These are phyloP conservation scores for Alexandromys fortis DNA, from an alignment of 2,113 vertebrate species.

Conservation along the genomic window DNA sequence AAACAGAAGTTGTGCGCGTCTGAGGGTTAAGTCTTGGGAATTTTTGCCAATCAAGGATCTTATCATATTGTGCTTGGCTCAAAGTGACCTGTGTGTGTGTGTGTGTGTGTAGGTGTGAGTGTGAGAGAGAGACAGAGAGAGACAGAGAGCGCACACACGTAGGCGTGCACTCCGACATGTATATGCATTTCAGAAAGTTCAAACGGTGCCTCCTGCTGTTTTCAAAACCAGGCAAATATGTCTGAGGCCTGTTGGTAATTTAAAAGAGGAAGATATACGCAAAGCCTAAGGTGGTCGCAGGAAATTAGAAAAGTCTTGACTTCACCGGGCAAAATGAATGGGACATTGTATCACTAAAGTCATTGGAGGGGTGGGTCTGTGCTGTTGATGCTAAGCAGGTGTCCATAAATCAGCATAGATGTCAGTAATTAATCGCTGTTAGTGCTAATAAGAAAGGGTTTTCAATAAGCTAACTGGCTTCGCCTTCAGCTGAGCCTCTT, in stretches of 20 bases:
- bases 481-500: slow-evolving; percentile 48
- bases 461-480: slow-evolving; percentile 68
- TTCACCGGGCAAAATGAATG: slow-evolving; percentile 83
- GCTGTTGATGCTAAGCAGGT: slow-evolving; percentile 85
- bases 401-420: slow-evolving; percentile 84
- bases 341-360: slow-evolving; percentile 80
- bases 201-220: slow-evolving; percentile 86
- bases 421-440: slow-evolving; percentile 80
- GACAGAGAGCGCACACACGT: no score
- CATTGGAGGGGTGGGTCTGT: slow-evolving; percentile 84
- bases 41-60: slow-evolving; percentile 67
- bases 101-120: background rate
- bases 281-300: slow-evolving; percentile 83
- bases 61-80: slow-evolving; percentile 18
- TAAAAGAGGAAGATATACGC: slow-evolving; percentile 83
- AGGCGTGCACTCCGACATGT: background rate
- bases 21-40: slow-evolving; percentile 75
- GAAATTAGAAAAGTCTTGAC: slow-evolving; percentile 86
- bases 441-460: slow-evolving; percentile 70
- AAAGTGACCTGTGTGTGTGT: background rate
- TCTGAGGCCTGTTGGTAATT: slow-evolving; percentile 87
- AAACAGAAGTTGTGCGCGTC: slow-evolving; percentile 66
- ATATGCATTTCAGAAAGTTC: slow-evolving; percentile 83
- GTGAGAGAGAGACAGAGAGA: no score
- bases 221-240: slow-evolving; percentile 86